Percentiles rank a stretch among this genome's conserved stretches.
These are phyloP conservation scores for Elachura formosa DNA, from an alignment of 2,113 vertebrate genomes.

Conservation along the genomic window DNA sequence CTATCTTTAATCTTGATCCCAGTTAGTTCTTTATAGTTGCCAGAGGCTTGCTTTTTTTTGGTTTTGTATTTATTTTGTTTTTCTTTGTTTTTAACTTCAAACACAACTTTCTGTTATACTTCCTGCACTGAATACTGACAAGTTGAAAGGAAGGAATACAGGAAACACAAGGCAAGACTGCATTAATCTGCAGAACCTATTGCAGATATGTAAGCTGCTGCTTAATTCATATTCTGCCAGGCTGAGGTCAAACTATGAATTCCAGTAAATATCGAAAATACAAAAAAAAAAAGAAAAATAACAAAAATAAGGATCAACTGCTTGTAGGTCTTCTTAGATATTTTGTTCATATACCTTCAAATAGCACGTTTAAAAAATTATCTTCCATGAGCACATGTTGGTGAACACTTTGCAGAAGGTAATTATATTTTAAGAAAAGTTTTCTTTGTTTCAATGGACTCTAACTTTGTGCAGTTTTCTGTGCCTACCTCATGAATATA, in stretches of 20 bases:
- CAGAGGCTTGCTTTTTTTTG: neutral
- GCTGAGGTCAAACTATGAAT: neutral
- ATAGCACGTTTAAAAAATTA: neutral
- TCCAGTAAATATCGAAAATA: neutral
- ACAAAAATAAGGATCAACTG: neutral
- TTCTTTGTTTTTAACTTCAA: constrained; percentile 22
- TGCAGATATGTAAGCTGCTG: neutral
- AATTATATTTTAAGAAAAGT: neutral
- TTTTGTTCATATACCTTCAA: neutral
- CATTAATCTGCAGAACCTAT: neutral
- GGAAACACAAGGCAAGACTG: neutral
- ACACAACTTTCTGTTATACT: neutral
- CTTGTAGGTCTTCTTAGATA: neutral
- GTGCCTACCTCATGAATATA: neutral
- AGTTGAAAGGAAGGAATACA: neutral
- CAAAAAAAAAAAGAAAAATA: neutral
- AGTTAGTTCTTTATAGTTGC: constrained; percentile 9
- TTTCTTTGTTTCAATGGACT: neutral
- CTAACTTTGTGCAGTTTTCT: neutral
- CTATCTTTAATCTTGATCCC: constrained; percentile 33
- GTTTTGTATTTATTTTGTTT: neutral
- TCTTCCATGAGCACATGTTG: neutral
- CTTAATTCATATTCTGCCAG: neutral
- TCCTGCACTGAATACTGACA: neutral
- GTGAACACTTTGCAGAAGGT: neutral